Evolutionary conservation across 2,797 vertebrate species (phyloP).

Genomic region (Syngnathus acus): DNA sequence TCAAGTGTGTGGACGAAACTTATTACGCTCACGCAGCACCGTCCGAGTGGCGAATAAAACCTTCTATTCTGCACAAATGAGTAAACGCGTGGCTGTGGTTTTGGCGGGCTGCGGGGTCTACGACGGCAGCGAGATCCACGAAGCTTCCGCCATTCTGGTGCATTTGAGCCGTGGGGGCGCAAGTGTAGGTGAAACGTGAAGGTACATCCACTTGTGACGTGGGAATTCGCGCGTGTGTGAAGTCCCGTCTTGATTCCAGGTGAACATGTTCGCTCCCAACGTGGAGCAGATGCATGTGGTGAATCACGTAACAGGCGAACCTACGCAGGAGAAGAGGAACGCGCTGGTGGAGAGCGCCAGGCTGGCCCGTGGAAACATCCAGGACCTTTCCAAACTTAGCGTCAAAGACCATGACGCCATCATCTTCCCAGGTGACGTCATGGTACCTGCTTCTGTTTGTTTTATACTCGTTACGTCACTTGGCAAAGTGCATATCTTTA

Average conservation of each 20-base stretch:
- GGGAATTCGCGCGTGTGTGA: background rate
- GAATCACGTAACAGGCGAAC: conserved; percentile 73
- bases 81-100: conserved; percentile 73
- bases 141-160: conserved; percentile 69
- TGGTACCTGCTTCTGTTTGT: background rate
- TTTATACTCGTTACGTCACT: background rate
- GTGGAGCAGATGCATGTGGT: conserved; percentile 80
- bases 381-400: conserved; percentile 70
- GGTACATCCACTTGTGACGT: background rate
- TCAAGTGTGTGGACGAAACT: conserved; percentile 3
- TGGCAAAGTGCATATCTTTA: background rate
- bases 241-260: conserved; percentile 47
- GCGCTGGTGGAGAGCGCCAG: conserved; percentile 77
- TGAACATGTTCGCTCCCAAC: conserved; percentile 80
- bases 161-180: conserved; percentile 72
- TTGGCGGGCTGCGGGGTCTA: conserved; percentile 76
- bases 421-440: conserved; percentile 67
- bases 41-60: background rate
- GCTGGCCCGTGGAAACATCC: conserved; percentile 70
- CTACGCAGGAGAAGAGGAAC: conserved; percentile 72
- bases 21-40: conserved; percentile 10
- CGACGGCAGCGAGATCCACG: conserved; percentile 73
- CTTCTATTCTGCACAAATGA: conserved; percentile 44
- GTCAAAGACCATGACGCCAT: conserved; percentile 70
- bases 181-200: conserved; percentile 51